Conservation (phyloP, 2,888 invertebrate genomes). For the Cynaeus angustus region DNA sequence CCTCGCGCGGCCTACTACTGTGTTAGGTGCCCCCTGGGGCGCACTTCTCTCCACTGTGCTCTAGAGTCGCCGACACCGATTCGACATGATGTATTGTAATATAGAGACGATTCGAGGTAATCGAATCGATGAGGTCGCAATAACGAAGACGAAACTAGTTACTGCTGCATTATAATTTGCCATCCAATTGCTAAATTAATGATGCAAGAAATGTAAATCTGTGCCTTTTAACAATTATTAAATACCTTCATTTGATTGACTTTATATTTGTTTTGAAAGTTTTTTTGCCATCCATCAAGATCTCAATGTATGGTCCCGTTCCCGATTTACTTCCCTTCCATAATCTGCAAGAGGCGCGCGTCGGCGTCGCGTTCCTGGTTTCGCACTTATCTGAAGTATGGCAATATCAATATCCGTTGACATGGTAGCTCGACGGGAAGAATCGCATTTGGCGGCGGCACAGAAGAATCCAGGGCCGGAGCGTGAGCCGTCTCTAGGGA, state of each 20-base stretch:
- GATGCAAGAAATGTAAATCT: no score
- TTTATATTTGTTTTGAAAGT: no score
- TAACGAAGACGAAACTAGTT: conserved; percentile 2
- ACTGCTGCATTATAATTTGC: neutral
- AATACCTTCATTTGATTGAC: no score
- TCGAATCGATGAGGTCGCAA: conserved; percentile 25
- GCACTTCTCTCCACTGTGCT: conserved; percentile 42
- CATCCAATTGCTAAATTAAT: neutral
- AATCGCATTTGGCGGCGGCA: conserved; percentile 55
- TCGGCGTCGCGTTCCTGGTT: conserved; percentile 46
- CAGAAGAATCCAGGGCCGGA: conserved; percentile 44
- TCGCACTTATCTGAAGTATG: conserved; percentile 58
- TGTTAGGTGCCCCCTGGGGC: conserved; percentile 47
- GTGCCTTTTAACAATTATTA: no score
- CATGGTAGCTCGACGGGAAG: conserved; percentile 58
- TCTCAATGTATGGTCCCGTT: neutral
- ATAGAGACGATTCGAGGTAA: conserved; percentile 24
- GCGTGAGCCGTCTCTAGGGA: conserved; percentile 63
- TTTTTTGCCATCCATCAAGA: no score
- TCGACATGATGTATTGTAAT: conserved; percentile 60
- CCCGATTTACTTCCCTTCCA: conserved; percentile 39
- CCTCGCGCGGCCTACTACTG: conserved; percentile 52
- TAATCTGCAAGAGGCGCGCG: conserved; percentile 46
- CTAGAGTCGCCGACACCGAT: conserved; percentile 47
- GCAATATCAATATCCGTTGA: conserved; percentile 67